Base-by-base conservation (phyloP, 2,113 vertebrate genomes). In the Pygoscelis antarcticus region DNA sequence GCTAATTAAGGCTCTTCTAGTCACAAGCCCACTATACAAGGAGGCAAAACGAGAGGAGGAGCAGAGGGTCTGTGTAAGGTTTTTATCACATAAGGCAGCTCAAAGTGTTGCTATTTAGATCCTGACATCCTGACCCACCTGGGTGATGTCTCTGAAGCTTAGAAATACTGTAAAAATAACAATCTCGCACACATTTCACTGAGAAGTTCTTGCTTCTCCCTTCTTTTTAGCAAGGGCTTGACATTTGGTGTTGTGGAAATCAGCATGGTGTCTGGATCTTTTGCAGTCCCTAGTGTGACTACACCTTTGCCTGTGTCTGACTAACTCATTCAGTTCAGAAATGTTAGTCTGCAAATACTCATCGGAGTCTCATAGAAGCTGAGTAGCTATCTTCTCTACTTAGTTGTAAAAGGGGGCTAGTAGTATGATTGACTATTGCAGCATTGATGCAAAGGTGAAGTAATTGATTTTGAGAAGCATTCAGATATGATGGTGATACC, bases 41-140 rank as follows among this genome's bases (percentile, higher is more conserved):
- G n/a, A 83, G 46, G 51, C 66, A 90, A 96, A 95, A 76, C 46
- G 74, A 66, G 46, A 93, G 85, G 54, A 94, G 40, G 42, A 83
- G 83, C 40, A 54, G 58, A 80, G 68, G 13, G 46, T 84, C 89
- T 68, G 47, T 47, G 30, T 40, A 93, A 94, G 69, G 54, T 93
- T 95, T 90, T 90, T 46, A 54, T 49, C 78, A 76, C 70, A 30
- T 84, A 32, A 80, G 74, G 84, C 78, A 85, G 62, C 27, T 83
- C 16, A 36, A 16, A 89, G 40, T 27, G 66, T 74, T 64, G 47
- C 69, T 55, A 2, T 87, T 86, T 57, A 76, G 54, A 65, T 57
- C 42, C 76, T 92, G 90, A 81, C 86, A 85, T 74, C 29, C 58
- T 82, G 57, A 80, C 29, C 66, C 61, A 86, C 40, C 36, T 86